Percentiles rank a stretch among this genome's conserved stretches.
Conservation (phyloP, 2,113 vertebrate species). For the Tragulus kanchil region DNA sequence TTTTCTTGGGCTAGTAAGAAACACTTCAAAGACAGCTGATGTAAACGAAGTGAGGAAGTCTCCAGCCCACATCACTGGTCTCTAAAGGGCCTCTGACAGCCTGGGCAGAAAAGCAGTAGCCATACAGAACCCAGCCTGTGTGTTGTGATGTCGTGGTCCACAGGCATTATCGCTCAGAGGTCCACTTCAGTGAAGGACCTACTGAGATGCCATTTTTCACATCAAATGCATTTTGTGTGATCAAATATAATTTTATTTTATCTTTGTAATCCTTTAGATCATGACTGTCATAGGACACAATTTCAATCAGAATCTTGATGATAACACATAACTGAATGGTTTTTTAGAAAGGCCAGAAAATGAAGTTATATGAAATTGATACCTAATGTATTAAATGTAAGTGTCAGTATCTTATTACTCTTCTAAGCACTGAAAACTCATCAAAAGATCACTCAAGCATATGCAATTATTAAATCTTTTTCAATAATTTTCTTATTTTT, state of each 20-base stretch:
- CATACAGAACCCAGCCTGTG: accelerated
- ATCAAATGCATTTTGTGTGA: background rate
- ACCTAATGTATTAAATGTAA: background rate
- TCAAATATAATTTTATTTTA: background rate
- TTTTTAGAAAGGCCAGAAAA: background rate
- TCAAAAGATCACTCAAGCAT: background rate
- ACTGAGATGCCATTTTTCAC: background rate
- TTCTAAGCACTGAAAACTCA: background rate
- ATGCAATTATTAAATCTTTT: background rate
- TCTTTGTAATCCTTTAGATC: constrained; percentile 11
- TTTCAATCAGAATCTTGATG: constrained; percentile 32
- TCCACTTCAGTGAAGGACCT: background rate
- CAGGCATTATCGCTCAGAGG: background rate
- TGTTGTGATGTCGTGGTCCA: too few relatives aligned
- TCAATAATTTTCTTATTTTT: constrained; percentile 1
- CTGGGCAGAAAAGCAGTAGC: background rate
- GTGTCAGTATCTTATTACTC: background rate
- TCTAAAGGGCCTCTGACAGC: background rate
- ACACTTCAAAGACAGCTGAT: constrained; percentile 70
- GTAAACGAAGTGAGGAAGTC: constrained; percentile 8
- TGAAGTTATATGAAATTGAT: background rate
- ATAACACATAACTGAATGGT: background rate
- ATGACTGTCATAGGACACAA: background rate
- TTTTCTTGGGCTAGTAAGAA: constrained; percentile 70
- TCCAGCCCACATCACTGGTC: background rate